Percentiles rank a stretch among this genome's conserved stretches.
These are phyloP conservation scores for Odontomachus brunneus DNA, from an alignment of 1,140 invertebrate genomes.

Conservation along the genomic window DNA sequence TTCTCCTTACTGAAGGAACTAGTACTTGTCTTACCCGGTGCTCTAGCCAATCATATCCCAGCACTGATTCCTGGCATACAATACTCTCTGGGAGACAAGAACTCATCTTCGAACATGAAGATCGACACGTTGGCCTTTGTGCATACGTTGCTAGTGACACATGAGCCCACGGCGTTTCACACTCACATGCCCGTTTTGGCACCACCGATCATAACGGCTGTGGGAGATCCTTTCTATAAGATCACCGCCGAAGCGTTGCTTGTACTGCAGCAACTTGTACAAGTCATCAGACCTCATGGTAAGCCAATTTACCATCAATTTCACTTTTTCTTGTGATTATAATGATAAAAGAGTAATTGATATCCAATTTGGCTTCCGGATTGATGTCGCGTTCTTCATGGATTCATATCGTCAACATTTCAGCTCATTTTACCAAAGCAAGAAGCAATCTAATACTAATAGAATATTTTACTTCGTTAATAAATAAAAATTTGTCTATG, in stretches of 20 bases:
- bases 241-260: constrained; percentile 97
- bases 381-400: no score
- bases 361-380: no score
- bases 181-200: constrained; percentile 93
- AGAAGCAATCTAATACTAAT: no score
- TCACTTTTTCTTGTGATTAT: background rate
- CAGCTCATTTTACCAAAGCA: no score
- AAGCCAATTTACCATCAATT: constrained; percentile 68
- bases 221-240: constrained; percentile 98
- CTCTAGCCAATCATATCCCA: constrained; percentile 93
- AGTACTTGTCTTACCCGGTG: constrained; percentile 94
- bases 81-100: constrained; percentile 96
- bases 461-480: no score
- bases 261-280: constrained; percentile 97
- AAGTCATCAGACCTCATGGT: constrained; percentile 96
- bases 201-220: constrained; percentile 94
- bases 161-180: constrained; percentile 90
- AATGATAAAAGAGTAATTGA: no score
- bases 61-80: constrained; percentile 95
- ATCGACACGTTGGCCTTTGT: constrained; percentile 98
- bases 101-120: constrained; percentile 99
- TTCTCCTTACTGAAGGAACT: constrained; percentile 96
- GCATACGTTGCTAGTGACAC: constrained; percentile 93
- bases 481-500: no score
- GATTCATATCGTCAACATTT: no score